Base-by-base conservation (phyloP, 2,113 vertebrate genomes). In the Rhynchopsitta pachyrhyncha region DNA sequence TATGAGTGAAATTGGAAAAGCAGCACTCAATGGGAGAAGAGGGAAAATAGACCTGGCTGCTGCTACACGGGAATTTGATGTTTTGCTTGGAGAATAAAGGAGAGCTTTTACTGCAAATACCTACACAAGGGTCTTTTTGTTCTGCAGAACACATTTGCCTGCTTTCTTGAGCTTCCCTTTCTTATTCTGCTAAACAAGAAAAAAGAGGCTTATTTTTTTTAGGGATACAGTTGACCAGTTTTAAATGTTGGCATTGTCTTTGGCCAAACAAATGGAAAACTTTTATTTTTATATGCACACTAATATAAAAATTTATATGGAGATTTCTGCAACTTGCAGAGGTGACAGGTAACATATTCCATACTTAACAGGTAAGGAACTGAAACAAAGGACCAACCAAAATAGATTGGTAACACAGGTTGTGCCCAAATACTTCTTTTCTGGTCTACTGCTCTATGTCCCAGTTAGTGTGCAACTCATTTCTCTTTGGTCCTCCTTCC, bases 1-100 rank as follows among this genome's bases (percentile, higher is more conserved):
- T 96, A 91, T 76, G 59, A 96, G 75, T 75, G 89, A 95, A 94
- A 90, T 78, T 94, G 82, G 41, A 96, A 93, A 49, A 97, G 41
- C 19, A 95, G 17, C 2, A 35, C 74, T 74, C 84, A 76, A 37
- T 77, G 39, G 53, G n/a, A 84, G 64, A 85, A 53, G 59, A 42
- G 57, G 17, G 18, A 68, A 95, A 96, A 81, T 13, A 22, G 25
- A 82, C 29, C 17, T 86, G 28, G 17, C 76, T 82, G 7, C 82
- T 84, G 42, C n/a, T 83, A 69, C 11, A 74, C 31, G 33, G 47
- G 33, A 76, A 23, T 64, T 91, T 84, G 13, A 41, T 90, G n/a
- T 73, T 93, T 87, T 93, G 17, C 33, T 94, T 86, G 69, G 66
- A 93, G 29, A 64, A 68, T 82, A 79, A 91, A 92, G 23, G 39